Percentiles rank a stretch among this genome's conserved stretches.
phyloP scores from a whole-genome alignment of 30 jellyfish, hydroid and myxozoan species.

The Aurelia sp. region DNA sequence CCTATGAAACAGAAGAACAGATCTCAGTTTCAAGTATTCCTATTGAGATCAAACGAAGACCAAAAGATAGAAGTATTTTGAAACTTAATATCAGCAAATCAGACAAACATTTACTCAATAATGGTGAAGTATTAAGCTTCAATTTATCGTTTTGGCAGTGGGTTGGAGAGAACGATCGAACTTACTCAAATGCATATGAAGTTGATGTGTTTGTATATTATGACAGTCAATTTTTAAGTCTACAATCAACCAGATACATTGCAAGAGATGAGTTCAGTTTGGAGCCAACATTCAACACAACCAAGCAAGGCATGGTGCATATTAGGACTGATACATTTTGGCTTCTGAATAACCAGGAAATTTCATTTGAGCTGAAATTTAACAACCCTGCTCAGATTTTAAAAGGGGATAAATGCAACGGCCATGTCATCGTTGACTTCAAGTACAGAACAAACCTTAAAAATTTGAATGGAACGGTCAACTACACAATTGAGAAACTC shows the following conservation, averaged over 20 bases:
- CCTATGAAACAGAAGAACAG: too few relatives aligned
- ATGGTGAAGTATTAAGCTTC: constrained; percentile 30
- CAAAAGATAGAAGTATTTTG: too few relatives aligned
- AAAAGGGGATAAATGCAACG: constrained; percentile 9
- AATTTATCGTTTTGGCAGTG: constrained; percentile 28
- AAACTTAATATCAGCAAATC: not conserved
- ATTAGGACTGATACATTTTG: constrained; percentile 20
- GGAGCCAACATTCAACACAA: not conserved
- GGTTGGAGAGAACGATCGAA: not conserved
- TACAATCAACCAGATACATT: constrained; percentile 6
- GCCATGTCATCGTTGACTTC: constrained; percentile 17
- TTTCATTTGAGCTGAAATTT: constrained; percentile 4
- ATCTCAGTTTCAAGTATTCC: too few relatives aligned
- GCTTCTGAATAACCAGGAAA: constrained; percentile 8
- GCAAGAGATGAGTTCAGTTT: not conserved
- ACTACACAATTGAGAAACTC: not conserved
- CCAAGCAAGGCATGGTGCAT: constrained; percentile 7
- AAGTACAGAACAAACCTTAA: constrained; percentile 11
- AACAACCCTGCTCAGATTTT: not conserved
- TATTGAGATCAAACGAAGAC: too few relatives aligned
- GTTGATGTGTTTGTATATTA: constrained; percentile 33
- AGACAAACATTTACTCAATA: not conserved
- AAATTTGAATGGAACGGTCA: constrained; percentile 1
- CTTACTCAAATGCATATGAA: constrained; percentile 55
- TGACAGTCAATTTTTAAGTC: constrained; percentile 21